Conservation (phyloP, 2,888 invertebrate species). For the Meiosimyza decipiens region DNA sequence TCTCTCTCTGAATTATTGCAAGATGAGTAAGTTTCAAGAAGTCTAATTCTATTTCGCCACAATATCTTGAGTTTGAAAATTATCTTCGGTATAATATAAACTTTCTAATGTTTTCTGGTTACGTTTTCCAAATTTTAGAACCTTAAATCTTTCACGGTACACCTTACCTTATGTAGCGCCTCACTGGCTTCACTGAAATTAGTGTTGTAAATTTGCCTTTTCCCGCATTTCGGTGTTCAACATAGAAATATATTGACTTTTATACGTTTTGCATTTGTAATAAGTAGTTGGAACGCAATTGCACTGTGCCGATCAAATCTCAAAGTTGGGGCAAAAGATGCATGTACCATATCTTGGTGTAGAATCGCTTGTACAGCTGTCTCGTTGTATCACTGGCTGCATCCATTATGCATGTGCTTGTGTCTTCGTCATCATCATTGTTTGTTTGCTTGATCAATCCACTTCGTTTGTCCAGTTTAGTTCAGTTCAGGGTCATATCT, state of each 20-base stretch:
- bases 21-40: too few relatives aligned
- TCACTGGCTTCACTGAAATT: neutral
- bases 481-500: conserved; percentile 16
- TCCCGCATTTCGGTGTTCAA: too few relatives aligned
- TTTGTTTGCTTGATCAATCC: conserved; percentile 12
- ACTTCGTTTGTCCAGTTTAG: conserved; percentile 35
- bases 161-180: conserved; percentile 20
- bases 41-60: too few relatives aligned
- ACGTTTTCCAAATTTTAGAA: too few relatives aligned
- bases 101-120: too few relatives aligned
- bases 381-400: conserved; percentile 54
- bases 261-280: conserved; percentile 27
- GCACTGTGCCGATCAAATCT: conserved; percentile 11
- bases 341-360: conserved; percentile 28
- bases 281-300: neutral
- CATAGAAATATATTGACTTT: conserved; percentile 15
- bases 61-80: too few relatives aligned
- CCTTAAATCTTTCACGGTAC: neutral
- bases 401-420: conserved; percentile 27
- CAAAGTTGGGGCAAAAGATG: neutral
- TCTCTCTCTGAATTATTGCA: too few relatives aligned
- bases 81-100: too few relatives aligned
- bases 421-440: conserved; percentile 29
- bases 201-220: too few relatives aligned
- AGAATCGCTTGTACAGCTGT: conserved; percentile 44